phyloP scores from a whole-genome alignment of 2,888 invertebrate genomes.

The Caenorhabditis sinica region DNA sequence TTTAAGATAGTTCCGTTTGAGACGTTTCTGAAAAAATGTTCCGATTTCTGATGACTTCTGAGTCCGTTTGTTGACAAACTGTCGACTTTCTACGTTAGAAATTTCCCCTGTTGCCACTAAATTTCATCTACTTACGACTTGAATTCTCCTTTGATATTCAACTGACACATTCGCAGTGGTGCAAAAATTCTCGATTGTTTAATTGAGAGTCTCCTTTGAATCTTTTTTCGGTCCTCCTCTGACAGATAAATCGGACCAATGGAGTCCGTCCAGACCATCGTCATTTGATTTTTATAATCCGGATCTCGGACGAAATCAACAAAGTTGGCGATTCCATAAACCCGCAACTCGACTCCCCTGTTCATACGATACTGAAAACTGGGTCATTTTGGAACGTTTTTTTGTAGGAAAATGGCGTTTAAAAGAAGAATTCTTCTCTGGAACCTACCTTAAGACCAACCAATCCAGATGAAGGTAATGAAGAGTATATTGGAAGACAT shows the following conservation, averaged over 20 bases:
- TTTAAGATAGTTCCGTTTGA: slow-evolving; percentile 19
- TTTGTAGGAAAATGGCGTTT: too few species aligned
- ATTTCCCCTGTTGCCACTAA: too few species aligned
- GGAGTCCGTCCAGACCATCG: slow-evolving; percentile 54
- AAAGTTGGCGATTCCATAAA: slow-evolving; percentile 43
- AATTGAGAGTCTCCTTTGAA: slow-evolving; percentile 17
- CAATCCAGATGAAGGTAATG: slow-evolving; percentile 37
- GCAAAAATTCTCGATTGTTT: slow-evolving; percentile 26
- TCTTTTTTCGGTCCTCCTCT: slow-evolving; percentile 27
- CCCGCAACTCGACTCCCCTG: slow-evolving; percentile 43
- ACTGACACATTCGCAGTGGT: slow-evolving; percentile 40
- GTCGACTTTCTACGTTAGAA: too few species aligned
- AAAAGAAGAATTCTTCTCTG: too few species aligned
- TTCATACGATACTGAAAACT: slow-evolving; percentile 17
- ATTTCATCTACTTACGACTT: slow-evolving; percentile 32
- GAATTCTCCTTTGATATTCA: slow-evolving; percentile 49
- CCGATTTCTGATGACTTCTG: too few species aligned
- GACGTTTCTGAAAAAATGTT: slow-evolving; percentile 26
- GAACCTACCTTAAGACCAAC: slow-evolving; percentile 26
- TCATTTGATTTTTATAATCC: not conserved
- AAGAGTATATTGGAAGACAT: slow-evolving; percentile 35
- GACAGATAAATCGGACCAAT: slow-evolving; percentile 50
- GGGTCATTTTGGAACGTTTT: too few species aligned
- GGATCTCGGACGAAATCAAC: slow-evolving; percentile 32
- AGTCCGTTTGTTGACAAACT: too few species aligned